Evolutionary conservation across 2,113 vertebrate species (phyloP), one percentile per base, ranked within the genome.

Genomic region (Equus quagga): DNA sequence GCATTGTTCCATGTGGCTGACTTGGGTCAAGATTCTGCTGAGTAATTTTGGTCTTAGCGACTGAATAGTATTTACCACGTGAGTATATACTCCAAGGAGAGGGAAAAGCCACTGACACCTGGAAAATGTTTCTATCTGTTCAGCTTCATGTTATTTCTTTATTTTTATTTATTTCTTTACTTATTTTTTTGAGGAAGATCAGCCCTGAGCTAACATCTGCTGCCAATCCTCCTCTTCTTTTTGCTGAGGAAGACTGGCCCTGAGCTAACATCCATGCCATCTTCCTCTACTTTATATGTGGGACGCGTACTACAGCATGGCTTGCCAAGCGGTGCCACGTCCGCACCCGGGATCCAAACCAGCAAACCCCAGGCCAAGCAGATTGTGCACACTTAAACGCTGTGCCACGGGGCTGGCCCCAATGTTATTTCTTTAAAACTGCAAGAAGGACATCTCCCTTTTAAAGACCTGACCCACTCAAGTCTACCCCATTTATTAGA

Each of bases 71-170:
- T 67, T 83, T 79, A 28, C 60, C 41, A 19, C 0, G 1, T 4
- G 18, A 31, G 18, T 79, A 3, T 90, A 64, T 58, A 79, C 64
- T 80, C 41, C 51, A 33, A 28, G 41, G 83, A 62, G 33, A 31
- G 15, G 69, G 3, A 5, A 11, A 64, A 21, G 14, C 51, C 24
- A 28, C 70, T 73, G 69, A 18, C 31, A 23, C 1, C 17, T 60
- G n/a, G 75, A 58, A 58, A 6, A 31, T 78, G 33, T 18, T 86
- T 76, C 49, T 85, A 0, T 54, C 54, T 33, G 17, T 93, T 83
- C 60, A n/a, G 33, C 70, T 81, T 94, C 14, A 89, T 14, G 19
- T 54, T 89, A 5, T 94, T 80, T 81, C 65, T 92, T 88, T 82
- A 67, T 41, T 41, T 41, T 41, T 41, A 41, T 41, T 41, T 41